A percentile compares a stretch with the other conserved stretches of the same genome.
Evolutionary conservation across 2,113 vertebrate genomes (phyloP).

Genomic region (Carollia perspicillata): DNA sequence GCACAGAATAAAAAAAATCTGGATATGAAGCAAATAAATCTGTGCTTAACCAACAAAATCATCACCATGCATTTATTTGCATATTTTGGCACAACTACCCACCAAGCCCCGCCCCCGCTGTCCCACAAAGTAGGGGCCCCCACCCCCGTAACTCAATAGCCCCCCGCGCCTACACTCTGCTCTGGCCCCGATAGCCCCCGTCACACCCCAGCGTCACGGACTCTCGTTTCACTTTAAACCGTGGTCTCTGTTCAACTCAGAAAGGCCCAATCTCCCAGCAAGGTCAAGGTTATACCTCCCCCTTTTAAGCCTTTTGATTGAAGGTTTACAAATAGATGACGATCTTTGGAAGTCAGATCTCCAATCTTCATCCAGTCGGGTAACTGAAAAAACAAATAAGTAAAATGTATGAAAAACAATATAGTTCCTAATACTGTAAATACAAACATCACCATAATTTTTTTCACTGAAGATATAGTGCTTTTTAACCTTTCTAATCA

Average conservation of each 20-base stretch:
- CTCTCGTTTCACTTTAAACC: slow-evolving; percentile 4
- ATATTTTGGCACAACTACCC: neutral
- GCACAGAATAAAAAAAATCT: neutral
- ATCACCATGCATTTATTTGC: neutral
- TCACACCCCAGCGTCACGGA: neutral
- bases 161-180: neutral
- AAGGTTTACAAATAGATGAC: slow-evolving; percentile 89
- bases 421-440: neutral
- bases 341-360: slow-evolving; percentile 81
- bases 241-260: neutral
- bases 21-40: neutral
- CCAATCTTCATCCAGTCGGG: slow-evolving; percentile 84
- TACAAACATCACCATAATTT: neutral
- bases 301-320: slow-evolving; percentile 93
- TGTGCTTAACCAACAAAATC: neutral
- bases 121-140: accelerated
- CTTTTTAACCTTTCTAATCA: neutral
- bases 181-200: neutral
- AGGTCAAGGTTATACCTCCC: slow-evolving; percentile 86
- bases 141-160: neutral
- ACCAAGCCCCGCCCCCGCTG: neutral
- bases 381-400: slow-evolving; percentile 80
- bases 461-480: neutral
- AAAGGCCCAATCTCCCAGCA: neutral
- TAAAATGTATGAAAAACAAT: neutral